These are phyloP conservation scores for Scaptodrosophila latifasciaeformis DNA, from an alignment of 2,888 invertebrate genomes.

Conservation along the genomic window DNA sequence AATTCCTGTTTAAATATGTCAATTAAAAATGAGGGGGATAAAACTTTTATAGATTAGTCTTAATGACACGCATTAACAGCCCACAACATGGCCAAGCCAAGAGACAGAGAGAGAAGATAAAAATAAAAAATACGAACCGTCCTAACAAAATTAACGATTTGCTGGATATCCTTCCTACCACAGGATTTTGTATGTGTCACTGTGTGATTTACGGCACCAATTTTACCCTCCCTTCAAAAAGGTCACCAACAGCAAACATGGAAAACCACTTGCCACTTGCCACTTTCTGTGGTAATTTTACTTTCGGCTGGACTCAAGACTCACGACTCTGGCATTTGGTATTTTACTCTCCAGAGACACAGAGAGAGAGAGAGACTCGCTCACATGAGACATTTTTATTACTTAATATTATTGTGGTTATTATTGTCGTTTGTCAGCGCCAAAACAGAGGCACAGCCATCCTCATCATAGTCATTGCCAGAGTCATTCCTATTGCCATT, in stretches of 20 bases:
- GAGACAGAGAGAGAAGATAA: not conserved
- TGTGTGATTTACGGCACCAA: slow-evolving; percentile 37
- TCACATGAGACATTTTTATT: slow-evolving; percentile 25
- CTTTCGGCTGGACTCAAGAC: too few species aligned
- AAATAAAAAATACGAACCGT: not conserved
- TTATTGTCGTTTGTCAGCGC: slow-evolving; percentile 5
- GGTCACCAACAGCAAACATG: too few species aligned
- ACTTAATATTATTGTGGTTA: slow-evolving; percentile 34
- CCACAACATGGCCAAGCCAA: not conserved
- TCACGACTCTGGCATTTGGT: too few species aligned
- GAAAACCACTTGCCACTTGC: too few species aligned
- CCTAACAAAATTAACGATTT: too few species aligned
- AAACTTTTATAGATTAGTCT: slow-evolving; percentile 25
- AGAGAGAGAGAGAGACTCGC: not conserved
- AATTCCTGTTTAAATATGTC: slow-evolving; percentile 8
- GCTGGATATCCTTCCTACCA: not conserved
- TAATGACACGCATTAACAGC: not conserved
- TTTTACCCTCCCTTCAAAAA: too few species aligned
- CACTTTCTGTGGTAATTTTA: too few species aligned
- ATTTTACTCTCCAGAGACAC: too few species aligned
- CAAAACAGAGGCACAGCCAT: too few species aligned
- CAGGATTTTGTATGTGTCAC: not conserved
- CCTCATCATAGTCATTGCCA: too few species aligned
- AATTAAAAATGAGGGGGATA: slow-evolving; percentile 25
- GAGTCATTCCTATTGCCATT: too few species aligned